phyloP scores from a whole-genome alignment of 2,797 vertebrate genomes.

The Allobates femoralis region DNA sequence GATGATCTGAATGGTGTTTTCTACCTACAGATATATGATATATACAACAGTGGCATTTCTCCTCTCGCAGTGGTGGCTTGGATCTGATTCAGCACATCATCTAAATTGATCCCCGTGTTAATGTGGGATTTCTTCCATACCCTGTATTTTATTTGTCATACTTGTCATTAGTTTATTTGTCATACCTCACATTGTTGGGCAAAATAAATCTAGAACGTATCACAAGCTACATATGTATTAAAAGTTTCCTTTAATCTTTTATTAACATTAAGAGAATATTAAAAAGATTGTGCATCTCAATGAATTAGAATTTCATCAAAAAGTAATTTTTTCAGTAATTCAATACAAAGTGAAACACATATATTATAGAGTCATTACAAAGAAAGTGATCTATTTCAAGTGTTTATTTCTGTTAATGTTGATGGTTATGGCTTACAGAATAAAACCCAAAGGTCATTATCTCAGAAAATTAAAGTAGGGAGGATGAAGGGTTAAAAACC shows the following conservation, averaged over 20 bases:
- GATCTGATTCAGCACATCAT: conserved; percentile 11
- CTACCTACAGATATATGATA: not conserved
- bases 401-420: too few species aligned
- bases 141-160: conserved; percentile 2
- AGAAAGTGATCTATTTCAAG: too few species aligned
- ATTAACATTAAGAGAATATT: too few species aligned
- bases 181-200: not conserved
- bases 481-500: too few species aligned
- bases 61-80: not conserved
- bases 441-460: too few species aligned
- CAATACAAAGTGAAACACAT: too few species aligned
- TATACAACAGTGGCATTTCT: not conserved
- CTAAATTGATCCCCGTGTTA: conserved; percentile 4
- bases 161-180: conserved; percentile 19
- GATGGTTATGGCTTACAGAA: too few species aligned
- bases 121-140: conserved; percentile 10
- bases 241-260: not conserved
- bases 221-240: not conserved
- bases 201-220: not conserved
- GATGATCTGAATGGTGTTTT: conserved; percentile 19
- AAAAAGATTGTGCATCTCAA: too few species aligned
- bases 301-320: too few species aligned
- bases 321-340: too few species aligned
- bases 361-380: too few species aligned
- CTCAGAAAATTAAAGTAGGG: too few species aligned